Percentiles rank a stretch among this genome's conserved stretches.
phyloP scores from a whole-genome alignment of 30 jellyfish, hydroid and myxozoan genomes.

The Aurelia aurita complex sp. Pacific region DNA sequence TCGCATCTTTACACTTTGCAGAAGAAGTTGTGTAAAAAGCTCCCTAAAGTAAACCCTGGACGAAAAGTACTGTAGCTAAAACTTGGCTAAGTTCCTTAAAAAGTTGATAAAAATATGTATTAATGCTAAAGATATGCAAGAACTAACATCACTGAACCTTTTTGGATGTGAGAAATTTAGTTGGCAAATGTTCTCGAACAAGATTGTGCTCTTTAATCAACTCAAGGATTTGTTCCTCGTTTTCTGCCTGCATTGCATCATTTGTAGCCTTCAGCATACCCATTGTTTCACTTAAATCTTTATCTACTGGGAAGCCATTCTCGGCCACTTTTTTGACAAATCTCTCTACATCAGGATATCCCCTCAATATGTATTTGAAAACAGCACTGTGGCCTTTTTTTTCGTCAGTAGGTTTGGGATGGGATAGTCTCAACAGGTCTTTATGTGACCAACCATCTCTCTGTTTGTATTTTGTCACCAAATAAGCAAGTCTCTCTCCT shows the following conservation, averaged over 20 bases:
- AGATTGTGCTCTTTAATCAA: conserved; percentile 26
- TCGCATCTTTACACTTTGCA: no score
- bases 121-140: background rate
- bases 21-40: no score
- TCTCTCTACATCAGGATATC: conserved; percentile 11
- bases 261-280: conserved; percentile 33
- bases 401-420: conserved; percentile 34
- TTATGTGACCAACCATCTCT: conserved; percentile 67
- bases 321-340: background rate
- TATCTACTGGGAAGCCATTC: no score
- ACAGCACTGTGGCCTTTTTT: background rate
- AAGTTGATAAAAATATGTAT: no score
- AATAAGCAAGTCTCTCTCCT: conserved; percentile 37
- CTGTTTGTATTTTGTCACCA: conserved; percentile 59
- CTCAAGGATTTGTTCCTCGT: conserved; percentile 38
- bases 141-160: conserved; percentile 17
- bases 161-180: conserved; percentile 25
- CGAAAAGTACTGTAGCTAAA: no score
- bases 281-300: conserved; percentile 11
- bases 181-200: conserved; percentile 78
- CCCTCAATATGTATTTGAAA: conserved; percentile 27
- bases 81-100: no score
- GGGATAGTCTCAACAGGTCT: conserved; percentile 54
- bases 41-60: no score
- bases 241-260: conserved; percentile 22